Base-by-base conservation (phyloP, 1,140 invertebrate species). In the Teleopsis dalmanni region DNA sequence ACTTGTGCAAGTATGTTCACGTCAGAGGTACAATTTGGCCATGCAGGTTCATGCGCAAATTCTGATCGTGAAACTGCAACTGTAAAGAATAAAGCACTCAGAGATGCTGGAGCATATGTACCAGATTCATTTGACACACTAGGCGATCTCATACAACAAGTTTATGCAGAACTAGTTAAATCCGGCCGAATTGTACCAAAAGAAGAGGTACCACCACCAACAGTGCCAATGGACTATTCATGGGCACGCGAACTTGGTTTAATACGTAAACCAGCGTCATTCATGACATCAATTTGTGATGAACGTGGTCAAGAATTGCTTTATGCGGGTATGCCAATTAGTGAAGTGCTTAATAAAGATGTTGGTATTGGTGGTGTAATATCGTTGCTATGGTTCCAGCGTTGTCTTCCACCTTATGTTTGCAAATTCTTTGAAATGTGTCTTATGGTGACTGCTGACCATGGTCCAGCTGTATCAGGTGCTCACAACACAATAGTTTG, bases 401-500 rank as follows among this genome's bases (percentile, higher is more conserved):
- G 94, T 31, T 90, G 93, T 60, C 75, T 99, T 13, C 95, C 96
- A 0, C 75, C 84, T 0, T 94, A 94, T 71, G 94, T 94, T 21
- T 91, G 89, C 70, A 95, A 96, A 74, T 99, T 99, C 78, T 85
- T 99, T 56, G 97, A 99, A 77, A 97, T 99, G 90, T 96, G 95
- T 63, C 75, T 99, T 23, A 98, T 99, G 84, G 88, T 99, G 25
- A 99, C 97, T 1, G 97, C 97, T 40, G 97, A 99, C 76, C 97
- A 99, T 71, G 97, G 96, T 21, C 96, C 97, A 0, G 97, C 96
- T 10, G 97, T 99, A 0, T 96, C 92, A 8, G 97, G 96, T 14
- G 96, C 96, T 0, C 96, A 99, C 70, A 99, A 99, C 71, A 99
- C 96, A 13, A 99, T 99, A 71, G 97, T 99, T 7, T 98, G 95